Evolutionary conservation across 1,140 invertebrate genomes (phyloP), one percentile per base, ranked within the genome.

Genomic region (Polyergus mexicanus): DNA sequence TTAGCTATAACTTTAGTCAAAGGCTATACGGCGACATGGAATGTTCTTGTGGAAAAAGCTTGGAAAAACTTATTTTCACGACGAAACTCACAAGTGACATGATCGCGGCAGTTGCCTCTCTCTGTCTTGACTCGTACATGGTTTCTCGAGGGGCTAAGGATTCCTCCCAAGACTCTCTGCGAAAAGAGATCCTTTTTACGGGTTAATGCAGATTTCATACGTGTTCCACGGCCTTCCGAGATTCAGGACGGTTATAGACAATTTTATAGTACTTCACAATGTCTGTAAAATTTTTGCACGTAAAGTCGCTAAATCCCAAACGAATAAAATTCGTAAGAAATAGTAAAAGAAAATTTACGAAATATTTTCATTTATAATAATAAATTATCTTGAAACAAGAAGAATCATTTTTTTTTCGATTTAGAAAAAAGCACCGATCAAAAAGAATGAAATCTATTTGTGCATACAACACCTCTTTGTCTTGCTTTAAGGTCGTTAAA

Each of bases 151-250:
- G 22, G 38, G n/a, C 22, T 25, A 68, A 68, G 25, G 66, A 68
- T 44, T 68, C 32, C 66, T 22, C 38, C 65, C 35, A 44, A 68
- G 38, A 51, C 47, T 51, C 47, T 47, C n/a, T 25, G 38, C n/a
- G 22, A 32, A 68, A 25, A 68, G n/a, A 47, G 38, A 68, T n/a
- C 38, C 38, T 41, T 68, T 44, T 68, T 44, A 68, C 38, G 66
- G 66, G 38, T 41, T 68, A 11, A 68, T 68, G 66, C 38, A 68
- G 38, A 68, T 68, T 68, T 68, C 66, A 68, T 68, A 41, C 22
- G 22, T 68, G 66, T 68, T 44, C 41, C 10, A 41, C n/a, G 11
- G n/a, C 44, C 22, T 41, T 13, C n/a, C 66, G n/a, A 68, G 28
- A 68, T 22, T 68, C 66, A 11, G 11, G 22, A 25, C n/a, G 38